Evolutionary conservation across 2,113 vertebrate species (phyloP).

Genomic region (Lipophrys pholis): DNA sequence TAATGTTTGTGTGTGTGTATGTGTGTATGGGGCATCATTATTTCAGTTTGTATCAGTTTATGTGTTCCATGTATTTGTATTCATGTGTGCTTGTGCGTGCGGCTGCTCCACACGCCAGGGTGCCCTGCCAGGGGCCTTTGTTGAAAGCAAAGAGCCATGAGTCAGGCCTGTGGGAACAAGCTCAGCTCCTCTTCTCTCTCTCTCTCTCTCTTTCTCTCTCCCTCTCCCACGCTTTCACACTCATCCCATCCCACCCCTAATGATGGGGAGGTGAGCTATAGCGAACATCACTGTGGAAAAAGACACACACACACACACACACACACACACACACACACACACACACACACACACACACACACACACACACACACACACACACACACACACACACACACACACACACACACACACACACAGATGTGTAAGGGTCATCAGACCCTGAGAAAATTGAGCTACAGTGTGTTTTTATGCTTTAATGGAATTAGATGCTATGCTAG

Average conservation of each 20-base stretch:
- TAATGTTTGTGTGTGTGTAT: conserved; percentile 1
- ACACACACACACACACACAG: conserved; percentile 68
- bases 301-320: conserved; percentile 72
- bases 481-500: neutral
- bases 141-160: conserved; percentile 59
- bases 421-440: conserved; percentile 64
- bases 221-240: conserved; percentile 79
- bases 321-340: conserved; percentile 72
- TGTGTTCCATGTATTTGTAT: conserved; percentile 2
- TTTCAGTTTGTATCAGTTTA: neutral
- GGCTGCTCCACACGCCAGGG: conserved; percentile 66
- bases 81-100: conserved; percentile 54
- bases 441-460: conserved; percentile 68
- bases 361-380: conserved; percentile 72
- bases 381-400: conserved; percentile 70
- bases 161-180: conserved; percentile 76
- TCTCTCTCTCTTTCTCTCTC: conserved; percentile 27
- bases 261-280: conserved; percentile 60
- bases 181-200: conserved; percentile 62
- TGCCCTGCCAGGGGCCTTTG: conserved; percentile 73
- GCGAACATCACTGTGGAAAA: conserved; percentile 67
- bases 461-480: conserved; percentile 19
- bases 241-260: conserved; percentile 70
- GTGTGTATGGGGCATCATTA: conserved; percentile 1
- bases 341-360: conserved; percentile 70